phyloP scores from a whole-genome alignment of 2,888 invertebrate species.

The Agonopterix arenella region DNA sequence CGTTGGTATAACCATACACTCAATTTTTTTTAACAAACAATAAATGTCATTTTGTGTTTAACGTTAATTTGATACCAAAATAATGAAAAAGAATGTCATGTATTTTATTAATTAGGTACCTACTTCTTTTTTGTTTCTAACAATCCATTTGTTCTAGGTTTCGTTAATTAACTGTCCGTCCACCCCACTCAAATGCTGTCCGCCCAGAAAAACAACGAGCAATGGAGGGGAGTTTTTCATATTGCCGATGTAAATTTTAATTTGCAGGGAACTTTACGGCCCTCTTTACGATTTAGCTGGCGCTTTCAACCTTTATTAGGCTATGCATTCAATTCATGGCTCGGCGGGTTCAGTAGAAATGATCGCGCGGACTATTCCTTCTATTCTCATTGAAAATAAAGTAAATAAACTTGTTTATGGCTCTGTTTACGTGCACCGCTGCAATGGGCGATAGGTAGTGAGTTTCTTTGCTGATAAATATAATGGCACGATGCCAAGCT shows the following conservation, averaged over 20 bases:
- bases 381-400: conserved; percentile 2
- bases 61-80: too few species aligned
- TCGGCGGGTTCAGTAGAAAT: conserved; percentile 38
- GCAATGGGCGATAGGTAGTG: conserved; percentile 9
- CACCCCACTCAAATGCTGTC: conserved; percentile 59
- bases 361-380: conserved; percentile 18
- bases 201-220: conserved; percentile 50
- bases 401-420: conserved; percentile 4
- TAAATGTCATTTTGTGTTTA: too few species aligned
- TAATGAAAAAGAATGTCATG: too few species aligned
- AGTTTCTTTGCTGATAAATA: conserved; percentile 14
- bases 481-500: conserved; percentile 18
- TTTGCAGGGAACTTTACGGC: conserved; percentile 71
- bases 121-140: conserved; percentile 25
- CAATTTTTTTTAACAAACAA: too few species aligned
- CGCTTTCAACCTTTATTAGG: conserved; percentile 68
- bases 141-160: conserved; percentile 57
- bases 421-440: conserved; percentile 9
- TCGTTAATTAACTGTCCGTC: conserved; percentile 70
- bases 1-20: too few species aligned
- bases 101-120: too few species aligned
- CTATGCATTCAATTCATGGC: conserved; percentile 64
- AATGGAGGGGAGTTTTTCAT: conserved; percentile 66
- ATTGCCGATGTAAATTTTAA: conserved; percentile 74
- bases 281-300: conserved; percentile 70